Base-by-base conservation (phyloP, 2,113 vertebrate species). In the Petromus typicus region DNA sequence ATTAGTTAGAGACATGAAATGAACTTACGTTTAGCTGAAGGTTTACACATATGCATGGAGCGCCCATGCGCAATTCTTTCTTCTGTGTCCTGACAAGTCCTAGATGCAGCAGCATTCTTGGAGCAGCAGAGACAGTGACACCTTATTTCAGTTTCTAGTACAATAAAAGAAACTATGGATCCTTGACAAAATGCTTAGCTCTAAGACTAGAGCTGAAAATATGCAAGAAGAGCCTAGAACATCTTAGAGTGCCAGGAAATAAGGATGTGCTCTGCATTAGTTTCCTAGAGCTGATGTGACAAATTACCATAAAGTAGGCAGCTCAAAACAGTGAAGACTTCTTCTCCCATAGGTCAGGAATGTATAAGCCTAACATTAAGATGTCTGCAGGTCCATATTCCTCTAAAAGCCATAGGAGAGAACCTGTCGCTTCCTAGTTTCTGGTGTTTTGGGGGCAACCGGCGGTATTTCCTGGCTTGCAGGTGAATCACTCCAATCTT, bases 141-240 rank as follows among this genome's bases (percentile, higher is more conserved):
- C 59, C 37, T 40, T 83, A 73, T 23, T 94, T 86, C 32, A 48
- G 67, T 85, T 94, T 90, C 82, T 94, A 85, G 48, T 59, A n/a
- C 48, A 43, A 43, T 8, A 37, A 69, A 71, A 83, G 3, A 34
- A 76, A 34, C 4, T 20, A 51, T n/a, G 6, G 30, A 3, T 86
- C 67, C n/a, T 73, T 40, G 67, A 90, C 23, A 56, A 54, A 71
- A 71, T 57, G 71, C 54, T 57, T 40, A 18, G 14, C 37, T 69
- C 57, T 54, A 79, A 16, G 57, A 45, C 66, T 34, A n/a, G 51
- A 23, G 51, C 8, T 34, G 48, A 30, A 85, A 40, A 14, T 30
- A 13, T 3, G 1, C 8, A 14, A 25, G 54, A 9, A 30, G 82
- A 59, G 16, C 30, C 45, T 20, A 9, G 64, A 79, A 34, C 16